Base-by-base conservation (phyloP, 2,113 vertebrate species). In the Leptodactylus fuscus region DNA sequence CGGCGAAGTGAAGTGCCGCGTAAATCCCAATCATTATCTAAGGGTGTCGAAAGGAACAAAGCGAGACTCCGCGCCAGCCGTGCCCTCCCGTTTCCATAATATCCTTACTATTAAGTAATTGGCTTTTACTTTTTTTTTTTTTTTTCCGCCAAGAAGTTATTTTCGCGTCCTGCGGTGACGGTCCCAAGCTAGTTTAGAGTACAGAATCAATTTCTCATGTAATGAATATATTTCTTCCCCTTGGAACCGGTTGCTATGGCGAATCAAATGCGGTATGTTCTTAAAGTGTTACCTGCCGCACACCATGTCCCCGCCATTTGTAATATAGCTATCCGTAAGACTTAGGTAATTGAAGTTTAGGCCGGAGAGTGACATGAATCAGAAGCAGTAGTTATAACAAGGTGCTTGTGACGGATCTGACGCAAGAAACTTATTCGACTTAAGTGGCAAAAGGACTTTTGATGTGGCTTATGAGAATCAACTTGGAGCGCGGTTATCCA, bases 271-370 rank as follows among this genome's bases (percentile, higher is more conserved):
- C 27, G 51, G 38, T 4, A 7, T 55, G 22, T 4, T 27, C 71
- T 85, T 84, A 87, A 82, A 83, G 12, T 82, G 22, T 51, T 85
- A 27, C 44, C n/a, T 76, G 65, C 74, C 48, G 74, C 5, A 82
- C 24, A 48, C 0, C 69, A n/a, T 82, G 22, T 82, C 55, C 49
- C 70, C 74, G n/a, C 29, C 62, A 24, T 87, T 81, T 87, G 67
- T 87, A 24, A 69, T 78, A 36, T n/a, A 1, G n/a, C 8, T 82
- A 41, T 76, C 20, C 12, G 46, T 53, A n/a, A 51, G 29, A 53
- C 53, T 82, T 32, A 58, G 75, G 62, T 89, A 70, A 79, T 67
- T 81, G 81, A 87, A 65, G 60, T 83, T 76, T 38, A 87, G 84
- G 82, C 86, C 32, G 49, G 34, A 24, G 44, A 24, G 29, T 88